Conservation (phyloP, 2,113 vertebrate genomes). For the Daubentonia madagascariensis region DNA sequence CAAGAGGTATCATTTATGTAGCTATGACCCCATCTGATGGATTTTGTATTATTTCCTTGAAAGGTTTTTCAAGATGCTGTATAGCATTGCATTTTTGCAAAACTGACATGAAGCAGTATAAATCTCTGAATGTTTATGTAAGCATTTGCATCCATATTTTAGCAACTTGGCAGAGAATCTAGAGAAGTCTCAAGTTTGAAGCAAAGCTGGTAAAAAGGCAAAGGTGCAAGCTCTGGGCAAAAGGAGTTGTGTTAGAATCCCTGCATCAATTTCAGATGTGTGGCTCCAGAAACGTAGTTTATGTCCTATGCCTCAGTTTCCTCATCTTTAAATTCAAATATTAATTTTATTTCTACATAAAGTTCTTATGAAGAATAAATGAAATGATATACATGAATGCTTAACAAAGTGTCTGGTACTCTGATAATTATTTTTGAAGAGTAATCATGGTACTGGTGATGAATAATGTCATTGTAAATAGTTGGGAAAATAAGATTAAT, state of each 20-base stretch:
- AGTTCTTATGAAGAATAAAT: not conserved
- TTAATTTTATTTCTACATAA: not conserved
- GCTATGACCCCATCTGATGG: not conserved
- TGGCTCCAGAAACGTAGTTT: not conserved
- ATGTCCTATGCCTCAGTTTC: not conserved
- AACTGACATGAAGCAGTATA: not conserved
- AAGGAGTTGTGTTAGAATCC: not conserved
- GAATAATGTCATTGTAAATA: not conserved
- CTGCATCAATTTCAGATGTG: not conserved
- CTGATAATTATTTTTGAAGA: not conserved
- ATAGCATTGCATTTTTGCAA: not conserved
- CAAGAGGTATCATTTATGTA: not conserved
- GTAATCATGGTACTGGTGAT: not conserved
- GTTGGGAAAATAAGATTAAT: not conserved
- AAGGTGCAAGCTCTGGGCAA: not conserved
- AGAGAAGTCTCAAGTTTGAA: not conserved
- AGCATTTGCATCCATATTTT: not conserved
- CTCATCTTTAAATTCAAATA: not conserved
- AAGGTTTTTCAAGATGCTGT: not conserved
- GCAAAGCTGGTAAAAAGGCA: not conserved
- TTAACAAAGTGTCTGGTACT: not conserved
- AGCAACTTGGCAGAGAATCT: not conserved
- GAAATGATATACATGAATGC: not conserved
- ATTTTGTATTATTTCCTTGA: not conserved
- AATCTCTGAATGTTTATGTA: not conserved